A percentile compares a stretch with the other conserved stretches of the same genome.
These are phyloP conservation scores for Macropus fuliginosus DNA, from an alignment of 2,797 vertebrate species.

Conservation along the genomic window DNA sequence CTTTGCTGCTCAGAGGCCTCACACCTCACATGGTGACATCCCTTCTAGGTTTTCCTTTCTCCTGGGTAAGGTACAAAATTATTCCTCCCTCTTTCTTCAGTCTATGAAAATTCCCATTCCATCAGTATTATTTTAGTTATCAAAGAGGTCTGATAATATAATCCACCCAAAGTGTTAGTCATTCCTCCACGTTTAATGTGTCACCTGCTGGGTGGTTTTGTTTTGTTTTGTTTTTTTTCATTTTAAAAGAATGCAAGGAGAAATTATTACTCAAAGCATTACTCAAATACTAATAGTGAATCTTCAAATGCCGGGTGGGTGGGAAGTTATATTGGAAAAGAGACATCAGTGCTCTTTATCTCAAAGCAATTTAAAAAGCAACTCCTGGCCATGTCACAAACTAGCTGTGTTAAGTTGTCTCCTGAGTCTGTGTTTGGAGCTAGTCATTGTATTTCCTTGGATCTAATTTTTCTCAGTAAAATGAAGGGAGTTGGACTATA, in stretches of 20 bases:
- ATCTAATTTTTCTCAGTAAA: background rate
- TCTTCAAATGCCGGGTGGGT: background rate
- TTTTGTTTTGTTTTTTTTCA: too few relatives aligned
- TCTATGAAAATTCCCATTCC: background rate
- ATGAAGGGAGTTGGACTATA: background rate
- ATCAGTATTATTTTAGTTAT: background rate
- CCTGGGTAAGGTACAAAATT: background rate
- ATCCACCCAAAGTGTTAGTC: background rate
- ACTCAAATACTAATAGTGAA: background rate
- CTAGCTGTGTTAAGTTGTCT: background rate
- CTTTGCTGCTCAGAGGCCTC: background rate
- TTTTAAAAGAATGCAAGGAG: background rate
- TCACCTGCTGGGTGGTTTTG: background rate
- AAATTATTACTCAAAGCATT: background rate
- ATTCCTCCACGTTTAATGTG: background rate
- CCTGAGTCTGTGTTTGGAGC: background rate
- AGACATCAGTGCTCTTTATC: background rate
- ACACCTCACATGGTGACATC: background rate
- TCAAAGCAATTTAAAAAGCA: background rate
- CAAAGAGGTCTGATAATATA: background rate
- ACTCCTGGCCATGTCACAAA: background rate
- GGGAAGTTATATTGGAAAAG: background rate
- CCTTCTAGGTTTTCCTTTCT: background rate
- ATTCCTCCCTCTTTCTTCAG: background rate
- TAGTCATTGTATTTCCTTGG: background rate